Conservation (phyloP, 1,140 invertebrate species). For the Galleria mellonella region DNA sequence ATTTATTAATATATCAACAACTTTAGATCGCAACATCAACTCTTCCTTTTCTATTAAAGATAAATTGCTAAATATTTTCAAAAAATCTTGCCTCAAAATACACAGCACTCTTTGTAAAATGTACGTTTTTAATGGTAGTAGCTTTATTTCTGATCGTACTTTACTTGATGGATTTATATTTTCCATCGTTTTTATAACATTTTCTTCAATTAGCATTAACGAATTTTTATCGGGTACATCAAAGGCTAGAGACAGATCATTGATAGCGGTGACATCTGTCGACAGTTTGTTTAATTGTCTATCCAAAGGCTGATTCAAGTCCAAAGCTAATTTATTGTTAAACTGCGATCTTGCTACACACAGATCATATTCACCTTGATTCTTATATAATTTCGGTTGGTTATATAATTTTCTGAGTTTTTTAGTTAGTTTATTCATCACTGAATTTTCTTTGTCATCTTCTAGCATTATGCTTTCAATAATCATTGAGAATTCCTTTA, state of each 20-base stretch:
- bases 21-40: slow-evolving; percentile 3
- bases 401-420: slow-evolving; percentile 49
- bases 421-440: slow-evolving; percentile 41
- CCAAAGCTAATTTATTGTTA: slow-evolving; percentile 34
- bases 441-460: slow-evolving; percentile 26
- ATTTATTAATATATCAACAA: slow-evolving; percentile 22
- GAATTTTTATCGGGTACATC: slow-evolving; percentile 38
- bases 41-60: not conserved
- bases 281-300: slow-evolving; percentile 34
- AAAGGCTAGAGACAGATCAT: slow-evolving; percentile 27
- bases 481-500: slow-evolving; percentile 24
- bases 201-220: slow-evolving; percentile 24
- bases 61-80: slow-evolving; percentile 10
- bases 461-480: slow-evolving; percentile 20
- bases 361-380: slow-evolving; percentile 34
- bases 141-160: slow-evolving; percentile 25
- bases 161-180: slow-evolving; percentile 12
- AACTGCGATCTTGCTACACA: slow-evolving; percentile 25
- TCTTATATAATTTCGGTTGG: slow-evolving; percentile 48
- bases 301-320: slow-evolving; percentile 40
- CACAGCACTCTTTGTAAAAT: slow-evolving; percentile 50
- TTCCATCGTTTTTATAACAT: slow-evolving; percentile 21
- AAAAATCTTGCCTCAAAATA: slow-evolving; percentile 35
- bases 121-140: slow-evolving; percentile 55
- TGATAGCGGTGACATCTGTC: slow-evolving; percentile 13